Percentiles rank a stretch among this genome's conserved stretches.
These are phyloP conservation scores for Recurvirostra avosetta DNA, from an alignment of 2,113 vertebrate species.

Conservation along the genomic window DNA sequence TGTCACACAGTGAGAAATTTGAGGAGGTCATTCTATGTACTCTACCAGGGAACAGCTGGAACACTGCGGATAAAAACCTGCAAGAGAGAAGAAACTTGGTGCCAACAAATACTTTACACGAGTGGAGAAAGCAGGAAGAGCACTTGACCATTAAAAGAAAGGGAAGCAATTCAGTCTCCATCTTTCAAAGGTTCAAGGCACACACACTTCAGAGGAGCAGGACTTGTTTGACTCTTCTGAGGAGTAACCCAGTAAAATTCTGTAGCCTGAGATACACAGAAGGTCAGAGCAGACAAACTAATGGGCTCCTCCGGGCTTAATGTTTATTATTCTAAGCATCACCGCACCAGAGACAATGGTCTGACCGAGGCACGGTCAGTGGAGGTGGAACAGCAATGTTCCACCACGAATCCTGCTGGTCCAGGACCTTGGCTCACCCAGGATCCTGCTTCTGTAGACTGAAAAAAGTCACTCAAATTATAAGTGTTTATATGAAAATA, in stretches of 20 bases:
- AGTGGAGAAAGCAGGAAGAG: neutral
- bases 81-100: neutral
- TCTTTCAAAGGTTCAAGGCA: neutral
- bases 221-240: neutral
- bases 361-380: accelerated
- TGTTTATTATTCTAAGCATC: neutral
- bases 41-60: neutral
- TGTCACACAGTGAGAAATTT: neutral
- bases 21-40: neutral
- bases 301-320: neutral
- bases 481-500: no score
- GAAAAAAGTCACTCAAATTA: neutral
- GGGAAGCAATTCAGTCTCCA: neutral
- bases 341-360: neutral
- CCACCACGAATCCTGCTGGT: neutral
- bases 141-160: neutral
- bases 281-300: neutral
- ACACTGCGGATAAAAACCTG: neutral
- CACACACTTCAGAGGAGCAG: neutral
- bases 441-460: neutral
- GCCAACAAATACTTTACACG: neutral
- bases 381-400: neutral
- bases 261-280: accelerated
- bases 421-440: neutral
- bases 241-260: neutral